Evolutionary conservation across 2,113 vertebrate genomes (phyloP).

Genomic region (Amphiprion ocellaris): DNA sequence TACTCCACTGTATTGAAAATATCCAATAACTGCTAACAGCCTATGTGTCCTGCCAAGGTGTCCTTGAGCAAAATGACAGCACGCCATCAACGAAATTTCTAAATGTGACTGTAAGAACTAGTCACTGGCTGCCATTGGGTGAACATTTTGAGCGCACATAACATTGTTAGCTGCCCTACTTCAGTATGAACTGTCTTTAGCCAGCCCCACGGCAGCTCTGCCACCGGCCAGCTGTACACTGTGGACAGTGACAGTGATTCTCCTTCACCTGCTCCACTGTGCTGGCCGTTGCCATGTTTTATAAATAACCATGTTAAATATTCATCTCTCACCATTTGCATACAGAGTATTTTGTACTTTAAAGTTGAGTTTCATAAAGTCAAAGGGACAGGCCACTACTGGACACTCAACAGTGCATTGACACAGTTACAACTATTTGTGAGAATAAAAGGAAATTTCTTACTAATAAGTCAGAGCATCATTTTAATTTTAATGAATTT

Average conservation of each 20-base stretch:
- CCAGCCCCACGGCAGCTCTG: not conserved
- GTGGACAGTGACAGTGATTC: conserved; percentile 60
- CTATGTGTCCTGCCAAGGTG: not conserved
- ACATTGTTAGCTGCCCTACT: conserved; percentile 33
- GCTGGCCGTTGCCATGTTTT: conserved; percentile 58
- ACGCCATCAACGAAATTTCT: conserved; percentile 9
- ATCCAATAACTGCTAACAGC: conserved; percentile 15
- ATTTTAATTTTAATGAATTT: not conserved
- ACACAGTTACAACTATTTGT: not conserved
- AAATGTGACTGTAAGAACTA: conserved; percentile 28
- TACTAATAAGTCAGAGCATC: not conserved
- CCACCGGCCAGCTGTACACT: conserved; percentile 60
- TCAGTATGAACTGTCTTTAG: conserved; percentile 28
- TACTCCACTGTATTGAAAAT: not conserved
- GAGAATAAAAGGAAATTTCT: not conserved
- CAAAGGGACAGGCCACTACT: conserved; percentile 52
- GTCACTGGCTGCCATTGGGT: conserved; percentile 18
- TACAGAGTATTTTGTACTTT: conserved; percentile 58
- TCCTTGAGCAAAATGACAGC: conserved; percentile 39
- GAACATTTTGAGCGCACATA: conserved; percentile 19
- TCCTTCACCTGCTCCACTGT: conserved; percentile 68
- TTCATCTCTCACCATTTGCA: conserved; percentile 75
- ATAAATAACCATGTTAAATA: conserved; percentile 78
- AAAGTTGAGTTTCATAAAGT: conserved; percentile 58
- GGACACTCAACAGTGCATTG: too few relatives aligned